Conservation (phyloP, 2,113 vertebrate genomes). For the Ctenodactylus gundi region DNA sequence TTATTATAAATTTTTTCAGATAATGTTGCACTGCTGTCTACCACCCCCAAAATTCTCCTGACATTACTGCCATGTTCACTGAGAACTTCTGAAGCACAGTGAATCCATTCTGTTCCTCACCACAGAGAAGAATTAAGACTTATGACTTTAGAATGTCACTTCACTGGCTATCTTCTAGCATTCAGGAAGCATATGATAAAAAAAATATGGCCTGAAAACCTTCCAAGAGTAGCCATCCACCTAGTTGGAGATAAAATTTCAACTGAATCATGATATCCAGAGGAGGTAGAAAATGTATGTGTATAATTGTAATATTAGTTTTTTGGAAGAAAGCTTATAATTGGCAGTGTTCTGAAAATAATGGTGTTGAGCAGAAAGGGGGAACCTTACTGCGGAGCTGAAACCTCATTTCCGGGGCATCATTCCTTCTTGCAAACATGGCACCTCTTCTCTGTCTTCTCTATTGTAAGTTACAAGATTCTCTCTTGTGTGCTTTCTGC, state of each 20-base stretch:
- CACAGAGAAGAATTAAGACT: neutral
- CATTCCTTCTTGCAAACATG: neutral
- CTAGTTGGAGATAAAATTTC: neutral
- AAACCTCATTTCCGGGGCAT: neutral
- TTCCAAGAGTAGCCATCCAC: neutral
- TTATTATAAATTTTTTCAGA: neutral
- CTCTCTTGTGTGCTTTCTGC: neutral
- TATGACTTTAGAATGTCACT: neutral
- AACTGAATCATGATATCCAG: neutral
- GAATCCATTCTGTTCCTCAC: neutral
- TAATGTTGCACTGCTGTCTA: accelerated
- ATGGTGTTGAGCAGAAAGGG: neutral
- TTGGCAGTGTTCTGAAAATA: neutral
- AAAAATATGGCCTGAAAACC: neutral
- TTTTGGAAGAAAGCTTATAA: neutral
- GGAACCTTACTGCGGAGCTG: neutral
- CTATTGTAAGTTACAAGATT: neutral
- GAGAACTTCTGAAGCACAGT: neutral
- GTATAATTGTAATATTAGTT: neutral
- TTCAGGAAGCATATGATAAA: neutral
- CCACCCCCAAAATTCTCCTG: neutral
- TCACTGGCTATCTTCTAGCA: neutral
- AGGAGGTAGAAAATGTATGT: neutral
- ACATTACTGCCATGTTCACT: neutral
- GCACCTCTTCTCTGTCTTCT: neutral